Base-by-base conservation (phyloP, 2,888 invertebrate species). In the Eupithecia inturbata region DNA sequence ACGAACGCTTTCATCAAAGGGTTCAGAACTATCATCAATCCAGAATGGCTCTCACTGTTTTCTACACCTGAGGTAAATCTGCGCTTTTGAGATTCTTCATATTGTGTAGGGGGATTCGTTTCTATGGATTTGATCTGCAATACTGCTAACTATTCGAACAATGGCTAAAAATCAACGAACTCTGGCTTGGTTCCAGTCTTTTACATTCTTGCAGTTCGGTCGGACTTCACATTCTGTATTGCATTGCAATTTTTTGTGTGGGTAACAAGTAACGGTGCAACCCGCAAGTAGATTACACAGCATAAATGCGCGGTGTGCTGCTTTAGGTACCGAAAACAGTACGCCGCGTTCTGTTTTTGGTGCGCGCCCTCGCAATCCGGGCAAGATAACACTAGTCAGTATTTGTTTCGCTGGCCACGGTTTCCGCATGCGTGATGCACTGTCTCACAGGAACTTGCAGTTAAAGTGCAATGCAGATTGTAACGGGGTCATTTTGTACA, bases 1-100 rank as follows among this genome's bases (percentile, higher is more conserved):
- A 99, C 99, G 0, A 96, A 97, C 67, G 98, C 99, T 10, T 99
- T 99, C 88, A 98, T 99, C 79, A 97, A 97, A 84, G 99, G 99
- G 3, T 99, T 99, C 88, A 96, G 98, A 78, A 97, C 99, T 7
- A 97, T 99, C 73, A 97, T 99, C 72, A 98, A 98, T 89, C 97
- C 97, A 0, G 99, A 99, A 81, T 99, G 99, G 99, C 92, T 99
- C 64, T 96, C 97, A 0, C 94, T 99, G 78, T 99, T 99, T 88
- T 99, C 99, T 6, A 98, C 99, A 0, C 99, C 99, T 0, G 99
- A 99, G 95, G 97, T 97, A 89, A 82, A 1, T 1, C 81, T 80
- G 7, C 31, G 3, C 28, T 62, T 31, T 36, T 36, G 36, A 36
- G 9, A 36, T 36, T 3, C 9, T 53, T 22, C 9, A 9, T 22